Conservation (phyloP, 2,888 invertebrate genomes). For the Tetrapedia diversipes region DNA sequence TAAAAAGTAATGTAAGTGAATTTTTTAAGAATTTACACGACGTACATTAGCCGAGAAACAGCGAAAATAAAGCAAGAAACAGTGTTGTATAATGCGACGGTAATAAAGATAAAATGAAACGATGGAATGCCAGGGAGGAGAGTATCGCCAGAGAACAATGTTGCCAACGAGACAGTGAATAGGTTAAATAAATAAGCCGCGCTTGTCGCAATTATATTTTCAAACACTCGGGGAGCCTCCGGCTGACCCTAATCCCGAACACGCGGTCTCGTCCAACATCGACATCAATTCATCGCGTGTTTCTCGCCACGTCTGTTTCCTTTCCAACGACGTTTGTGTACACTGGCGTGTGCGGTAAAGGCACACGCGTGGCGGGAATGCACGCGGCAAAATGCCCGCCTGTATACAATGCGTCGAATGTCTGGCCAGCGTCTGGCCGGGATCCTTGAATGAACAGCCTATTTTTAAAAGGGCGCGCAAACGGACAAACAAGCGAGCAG, state of each 20-base stretch:
- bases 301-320: conserved; percentile 46
- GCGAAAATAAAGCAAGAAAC: no score
- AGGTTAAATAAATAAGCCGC: not conserved
- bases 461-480: conserved; percentile 77
- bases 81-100: no score
- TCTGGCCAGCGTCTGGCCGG: conserved; percentile 77
- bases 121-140: no score
- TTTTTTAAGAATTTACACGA: no score
- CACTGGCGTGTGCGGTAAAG: conserved; percentile 33
- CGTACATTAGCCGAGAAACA: no score
- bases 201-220: no score
- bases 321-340: conserved; percentile 51
- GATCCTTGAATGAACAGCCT: conserved; percentile 80
- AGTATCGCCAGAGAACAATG: no score
- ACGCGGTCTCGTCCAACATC: not conserved
- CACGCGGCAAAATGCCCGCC: conserved; percentile 68
- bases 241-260: not conserved
- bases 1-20: no score
- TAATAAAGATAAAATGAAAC: no score
- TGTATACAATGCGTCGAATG: conserved; percentile 73
- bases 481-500: conserved; percentile 72
- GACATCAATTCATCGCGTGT: conserved; percentile 31
- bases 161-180: not conserved
- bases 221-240: not conserved
- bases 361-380: conserved; percentile 45